Evolutionary conservation across 1,140 invertebrate genomes (phyloP).

Genomic region (Ericerus pela): DNA sequence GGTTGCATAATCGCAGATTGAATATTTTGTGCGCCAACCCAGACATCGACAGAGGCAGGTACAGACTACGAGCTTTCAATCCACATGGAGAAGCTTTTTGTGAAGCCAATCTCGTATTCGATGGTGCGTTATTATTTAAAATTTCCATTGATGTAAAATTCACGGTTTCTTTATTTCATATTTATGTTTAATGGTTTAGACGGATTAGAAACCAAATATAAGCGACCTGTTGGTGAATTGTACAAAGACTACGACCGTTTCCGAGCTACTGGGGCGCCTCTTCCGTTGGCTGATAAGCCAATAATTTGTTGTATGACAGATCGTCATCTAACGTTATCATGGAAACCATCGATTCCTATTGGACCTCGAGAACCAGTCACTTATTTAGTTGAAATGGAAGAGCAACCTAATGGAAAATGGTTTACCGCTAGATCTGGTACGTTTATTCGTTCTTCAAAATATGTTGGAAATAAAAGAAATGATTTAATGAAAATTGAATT

Average conservation of each 20-base stretch:
- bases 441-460: too few species aligned
- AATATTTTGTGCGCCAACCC: slow-evolving; percentile 52
- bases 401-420: slow-evolving; percentile 76
- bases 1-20: slow-evolving; percentile 31
- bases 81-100: slow-evolving; percentile 69
- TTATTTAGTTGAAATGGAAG: slow-evolving; percentile 86
- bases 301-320: slow-evolving; percentile 80
- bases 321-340: slow-evolving; percentile 65
- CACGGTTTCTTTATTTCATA: slow-evolving; percentile 10
- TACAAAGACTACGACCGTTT: slow-evolving; percentile 72
- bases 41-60: slow-evolving; percentile 63
- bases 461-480: too few species aligned
- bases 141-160: neutral
- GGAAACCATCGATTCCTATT: slow-evolving; percentile 76
- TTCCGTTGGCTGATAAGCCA: slow-evolving; percentile 71
- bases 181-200: too few species aligned
- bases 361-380: slow-evolving; percentile 69
- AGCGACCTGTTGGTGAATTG: slow-evolving; percentile 57
- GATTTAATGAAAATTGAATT: too few species aligned
- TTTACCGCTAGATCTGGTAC: slow-evolving; percentile 55
- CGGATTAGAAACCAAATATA: slow-evolving; percentile 53
- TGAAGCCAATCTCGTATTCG: slow-evolving; percentile 61
- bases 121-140: slow-evolving; percentile 43
- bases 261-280: slow-evolving; percentile 58
- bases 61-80: slow-evolving; percentile 66